These are phyloP conservation scores for Tympanoctomys barrerae DNA, from an alignment of 2,797 vertebrate species.

Conservation along the genomic window DNA sequence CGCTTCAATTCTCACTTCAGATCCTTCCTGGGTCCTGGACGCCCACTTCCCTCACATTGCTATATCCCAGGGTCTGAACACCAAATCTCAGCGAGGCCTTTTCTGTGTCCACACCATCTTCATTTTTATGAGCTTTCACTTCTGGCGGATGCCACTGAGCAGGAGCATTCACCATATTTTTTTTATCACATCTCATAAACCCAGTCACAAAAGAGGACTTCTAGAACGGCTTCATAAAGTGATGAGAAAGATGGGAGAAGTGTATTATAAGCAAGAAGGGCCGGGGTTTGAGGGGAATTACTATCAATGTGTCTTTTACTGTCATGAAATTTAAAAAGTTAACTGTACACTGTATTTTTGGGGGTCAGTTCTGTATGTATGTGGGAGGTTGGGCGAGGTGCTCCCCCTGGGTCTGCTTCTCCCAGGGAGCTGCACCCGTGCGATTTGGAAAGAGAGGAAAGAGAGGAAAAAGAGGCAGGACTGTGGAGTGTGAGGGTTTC, in stretches of 20 bases:
- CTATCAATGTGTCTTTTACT: background rate
- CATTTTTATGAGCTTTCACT: background rate
- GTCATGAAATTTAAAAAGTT: background rate
- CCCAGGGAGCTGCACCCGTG: background rate
- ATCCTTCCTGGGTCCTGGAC: background rate
- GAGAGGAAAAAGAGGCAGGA: background rate
- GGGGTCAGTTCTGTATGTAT: background rate
- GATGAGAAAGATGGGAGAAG: background rate
- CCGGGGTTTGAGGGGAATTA: background rate
- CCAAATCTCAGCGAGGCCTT: background rate
- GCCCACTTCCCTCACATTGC: background rate
- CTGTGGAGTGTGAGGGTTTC: background rate
- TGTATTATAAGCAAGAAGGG: background rate
- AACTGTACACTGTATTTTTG: background rate
- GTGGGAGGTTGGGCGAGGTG: background rate
- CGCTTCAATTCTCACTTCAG: background rate
- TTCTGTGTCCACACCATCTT: background rate
- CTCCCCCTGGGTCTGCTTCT: background rate
- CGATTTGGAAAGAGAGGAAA: background rate
- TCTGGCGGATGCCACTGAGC: background rate
- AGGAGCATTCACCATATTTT: background rate
- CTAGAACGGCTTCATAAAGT: background rate
- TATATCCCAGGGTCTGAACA: background rate
- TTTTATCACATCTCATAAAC: background rate
- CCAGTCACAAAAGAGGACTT: background rate